Percentiles rank a stretch among this genome's conserved stretches.
phyloP scores from a whole-genome alignment of 2,113 vertebrate genomes.

The Eptatretus burgeri region DNA sequence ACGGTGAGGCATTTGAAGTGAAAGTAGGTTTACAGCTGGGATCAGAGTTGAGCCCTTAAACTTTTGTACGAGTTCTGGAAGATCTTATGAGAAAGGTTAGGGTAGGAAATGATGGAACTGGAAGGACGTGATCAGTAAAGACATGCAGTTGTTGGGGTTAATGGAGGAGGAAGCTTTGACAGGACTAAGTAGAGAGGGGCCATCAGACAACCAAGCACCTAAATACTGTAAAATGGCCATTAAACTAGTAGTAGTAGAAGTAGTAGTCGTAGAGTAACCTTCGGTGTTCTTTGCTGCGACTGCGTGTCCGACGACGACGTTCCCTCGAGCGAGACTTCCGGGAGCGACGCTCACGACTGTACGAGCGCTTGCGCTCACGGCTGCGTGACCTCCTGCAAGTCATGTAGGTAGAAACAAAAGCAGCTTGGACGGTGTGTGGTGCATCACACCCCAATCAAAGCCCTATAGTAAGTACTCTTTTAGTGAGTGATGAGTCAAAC shows the following conservation, averaged over 20 bases:
- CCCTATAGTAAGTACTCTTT: background rate
- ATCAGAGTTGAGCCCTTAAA: too few relatives aligned
- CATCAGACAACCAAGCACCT: background rate
- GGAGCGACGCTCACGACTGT: slow-evolving; percentile 2
- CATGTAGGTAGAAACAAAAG: background rate
- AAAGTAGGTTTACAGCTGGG: too few relatives aligned
- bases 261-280: background rate
- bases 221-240: background rate
- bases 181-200: background rate
- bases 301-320: background rate
- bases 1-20: too few relatives aligned
- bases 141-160: background rate
- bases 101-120: too few relatives aligned
- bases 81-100: too few relatives aligned
- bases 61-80: too few relatives aligned
- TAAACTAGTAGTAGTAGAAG: background rate
- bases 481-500: background rate
- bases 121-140: too few relatives aligned
- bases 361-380: background rate
- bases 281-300: background rate
- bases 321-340: slow-evolving; percentile 5
- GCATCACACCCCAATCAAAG: background rate
- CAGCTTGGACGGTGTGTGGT: background rate
- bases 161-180: background rate
- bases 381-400: background rate